Evolutionary conservation across 2,113 vertebrate genomes (phyloP).

Genomic region (Aphelocoma coerulescens): DNA sequence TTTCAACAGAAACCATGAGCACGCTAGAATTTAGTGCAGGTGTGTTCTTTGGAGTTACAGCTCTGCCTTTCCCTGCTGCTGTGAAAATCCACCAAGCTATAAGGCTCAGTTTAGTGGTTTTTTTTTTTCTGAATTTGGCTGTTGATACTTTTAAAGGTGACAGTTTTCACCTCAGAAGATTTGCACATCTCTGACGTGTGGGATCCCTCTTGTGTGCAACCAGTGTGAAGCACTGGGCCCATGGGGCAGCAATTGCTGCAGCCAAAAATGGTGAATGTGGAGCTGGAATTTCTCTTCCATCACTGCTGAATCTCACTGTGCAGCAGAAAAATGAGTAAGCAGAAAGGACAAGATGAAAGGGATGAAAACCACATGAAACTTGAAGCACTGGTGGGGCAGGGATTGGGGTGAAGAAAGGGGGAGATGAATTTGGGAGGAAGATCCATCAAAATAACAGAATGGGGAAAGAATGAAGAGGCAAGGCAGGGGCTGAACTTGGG

Average conservation of each 20-base stretch:
- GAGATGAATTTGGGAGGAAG: background rate
- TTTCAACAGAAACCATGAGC: background rate
- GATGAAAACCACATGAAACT: background rate
- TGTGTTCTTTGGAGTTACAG: background rate
- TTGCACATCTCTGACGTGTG: background rate
- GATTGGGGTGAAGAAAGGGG: background rate
- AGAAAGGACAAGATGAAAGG: background rate
- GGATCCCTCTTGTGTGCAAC: background rate
- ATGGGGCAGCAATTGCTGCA: rapidly evolving
- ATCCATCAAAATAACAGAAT: background rate
- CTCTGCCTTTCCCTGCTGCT: background rate
- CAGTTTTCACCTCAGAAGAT: background rate
- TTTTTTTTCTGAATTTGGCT: background rate
- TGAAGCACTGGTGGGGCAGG: background rate
- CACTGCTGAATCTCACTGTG: background rate
- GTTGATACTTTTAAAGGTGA: background rate
- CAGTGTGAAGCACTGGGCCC: rapidly evolving
- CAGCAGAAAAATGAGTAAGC: background rate
- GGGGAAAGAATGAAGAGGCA: background rate
- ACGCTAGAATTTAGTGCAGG: background rate
- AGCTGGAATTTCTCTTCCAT: background rate
- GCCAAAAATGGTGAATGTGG: background rate
- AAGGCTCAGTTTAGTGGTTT: background rate
- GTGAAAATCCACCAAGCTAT: background rate
- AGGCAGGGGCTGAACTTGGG: background rate